These are phyloP conservation scores for Girardia tigrina DNA, from an alignment of 2,888 invertebrate species.

Conservation along the genomic window DNA sequence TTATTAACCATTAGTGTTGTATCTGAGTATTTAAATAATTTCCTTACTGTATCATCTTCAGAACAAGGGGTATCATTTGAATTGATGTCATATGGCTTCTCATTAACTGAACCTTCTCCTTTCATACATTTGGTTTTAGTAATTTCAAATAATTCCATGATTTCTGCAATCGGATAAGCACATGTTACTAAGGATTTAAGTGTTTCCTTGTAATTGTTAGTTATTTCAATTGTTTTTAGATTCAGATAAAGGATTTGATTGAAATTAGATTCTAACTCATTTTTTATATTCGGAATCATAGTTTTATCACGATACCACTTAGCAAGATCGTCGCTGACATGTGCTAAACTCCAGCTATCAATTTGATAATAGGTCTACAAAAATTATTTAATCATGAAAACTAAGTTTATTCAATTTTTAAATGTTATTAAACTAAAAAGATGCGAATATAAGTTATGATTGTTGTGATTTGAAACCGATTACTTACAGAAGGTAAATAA, in stretches of 20 bases:
- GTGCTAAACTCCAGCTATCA: background rate
- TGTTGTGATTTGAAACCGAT: no score
- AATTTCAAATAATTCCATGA: constrained; percentile 3
- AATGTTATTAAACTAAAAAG: no score
- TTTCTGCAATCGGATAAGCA: background rate
- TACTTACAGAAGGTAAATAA: no score
- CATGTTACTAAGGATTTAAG: background rate
- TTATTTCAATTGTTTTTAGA: background rate
- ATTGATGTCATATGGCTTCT: background rate
- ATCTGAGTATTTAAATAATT: no score
- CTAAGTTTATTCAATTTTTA: no score
- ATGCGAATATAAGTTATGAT: no score
- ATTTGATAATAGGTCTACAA: constrained; percentile 16
- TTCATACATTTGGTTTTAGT: background rate
- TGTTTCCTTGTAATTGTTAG: background rate
- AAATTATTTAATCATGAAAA: no score
- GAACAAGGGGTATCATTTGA: background rate
- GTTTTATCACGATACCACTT: background rate
- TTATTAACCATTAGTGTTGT: no score
- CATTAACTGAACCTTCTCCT: background rate
- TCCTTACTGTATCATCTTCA: background rate
- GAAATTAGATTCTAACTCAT: background rate
- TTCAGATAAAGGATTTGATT: background rate
- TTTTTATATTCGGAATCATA: background rate
- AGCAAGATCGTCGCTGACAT: background rate